These are phyloP conservation scores for Cyprinodon variegatus DNA, from an alignment of 2,113 vertebrate genomes.

Conservation along the genomic window DNA sequence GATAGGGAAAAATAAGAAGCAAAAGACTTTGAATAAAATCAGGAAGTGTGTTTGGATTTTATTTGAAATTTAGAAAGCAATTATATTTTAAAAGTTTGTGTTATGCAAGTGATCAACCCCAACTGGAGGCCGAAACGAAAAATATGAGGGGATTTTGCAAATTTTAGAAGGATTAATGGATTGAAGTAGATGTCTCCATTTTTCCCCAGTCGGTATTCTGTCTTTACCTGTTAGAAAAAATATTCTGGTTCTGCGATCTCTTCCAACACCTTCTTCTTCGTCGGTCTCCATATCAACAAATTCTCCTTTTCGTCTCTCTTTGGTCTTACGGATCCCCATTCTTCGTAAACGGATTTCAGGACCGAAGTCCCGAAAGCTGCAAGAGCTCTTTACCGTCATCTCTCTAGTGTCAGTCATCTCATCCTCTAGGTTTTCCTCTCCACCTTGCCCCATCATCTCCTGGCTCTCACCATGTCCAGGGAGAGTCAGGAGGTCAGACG, in stretches of 20 bases:
- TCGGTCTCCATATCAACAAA: constrained; percentile 54
- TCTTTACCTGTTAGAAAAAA: constrained; percentile 76
- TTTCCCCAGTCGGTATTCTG: constrained; percentile 8
- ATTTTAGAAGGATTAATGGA: neutral
- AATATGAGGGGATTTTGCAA: neutral
- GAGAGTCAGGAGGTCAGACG: constrained; percentile 20
- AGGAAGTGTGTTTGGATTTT: neutral
- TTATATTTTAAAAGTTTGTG: neutral
- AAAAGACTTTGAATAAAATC: constrained; percentile 1
- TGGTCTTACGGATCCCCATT: constrained; percentile 69
- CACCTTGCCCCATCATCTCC: constrained; percentile 23
- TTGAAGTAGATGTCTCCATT: neutral
- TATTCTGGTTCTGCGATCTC: constrained; percentile 79
- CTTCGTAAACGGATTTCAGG: constrained; percentile 56
- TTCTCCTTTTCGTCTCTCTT: constrained; percentile 51
- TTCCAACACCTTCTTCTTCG: constrained; percentile 67
- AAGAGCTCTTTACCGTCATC: constrained; percentile 35
- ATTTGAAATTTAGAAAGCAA: neutral
- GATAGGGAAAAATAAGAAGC: neutral
- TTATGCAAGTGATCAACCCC: neutral
- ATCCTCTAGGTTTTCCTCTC: constrained; percentile 16
- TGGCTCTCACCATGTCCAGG: constrained; percentile 29
- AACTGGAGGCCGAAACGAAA: neutral
- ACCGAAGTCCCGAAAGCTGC: constrained; percentile 72
- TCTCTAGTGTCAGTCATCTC: constrained; percentile 5